Evolutionary conservation across 92 coral and sea anemone species (phyloP).

Genomic region (Paragorgia papillata): DNA sequence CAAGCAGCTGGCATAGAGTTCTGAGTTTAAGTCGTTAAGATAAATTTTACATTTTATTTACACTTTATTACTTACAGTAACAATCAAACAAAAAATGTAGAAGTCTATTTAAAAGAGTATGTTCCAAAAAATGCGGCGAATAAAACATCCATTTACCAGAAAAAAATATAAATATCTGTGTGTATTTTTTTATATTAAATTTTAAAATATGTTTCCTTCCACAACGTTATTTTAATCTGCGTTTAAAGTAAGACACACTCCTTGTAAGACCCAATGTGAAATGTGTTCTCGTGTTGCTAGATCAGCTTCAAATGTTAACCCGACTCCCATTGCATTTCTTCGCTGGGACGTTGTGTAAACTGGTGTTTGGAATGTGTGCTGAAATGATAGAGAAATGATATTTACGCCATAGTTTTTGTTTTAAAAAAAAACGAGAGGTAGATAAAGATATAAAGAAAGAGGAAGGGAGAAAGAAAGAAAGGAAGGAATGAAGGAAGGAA

Average conservation of each 20-base stretch:
- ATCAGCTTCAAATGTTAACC: slow-evolving; percentile 95
- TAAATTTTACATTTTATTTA: too few relatives aligned
- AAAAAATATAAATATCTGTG: too few relatives aligned
- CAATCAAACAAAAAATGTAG: too few relatives aligned
- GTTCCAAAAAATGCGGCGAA: too few relatives aligned
- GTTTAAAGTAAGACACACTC: slow-evolving; percentile 95
- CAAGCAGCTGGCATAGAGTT: too few relatives aligned
- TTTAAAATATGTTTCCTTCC: background rate
- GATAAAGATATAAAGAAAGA: too few relatives aligned
- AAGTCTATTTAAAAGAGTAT: too few relatives aligned
- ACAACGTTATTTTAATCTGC: slow-evolving; percentile 64
- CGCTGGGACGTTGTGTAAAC: slow-evolving; percentile 99
- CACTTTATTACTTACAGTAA: too few relatives aligned
- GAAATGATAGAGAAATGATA: slow-evolving; percentile 12
- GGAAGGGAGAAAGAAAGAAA: background rate
- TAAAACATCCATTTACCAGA: too few relatives aligned
- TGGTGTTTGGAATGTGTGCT: slow-evolving; percentile 97
- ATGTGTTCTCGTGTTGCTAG: slow-evolving; percentile 86
- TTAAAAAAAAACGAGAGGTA: too few relatives aligned
- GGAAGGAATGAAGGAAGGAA: background rate
- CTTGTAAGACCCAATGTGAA: slow-evolving; percentile 99
- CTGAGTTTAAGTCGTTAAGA: too few relatives aligned
- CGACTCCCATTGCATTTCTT: slow-evolving; percentile 99
- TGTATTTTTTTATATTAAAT: slow-evolving; percentile 2
- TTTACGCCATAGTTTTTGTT: background rate